Base-by-base conservation (phyloP, 2,113 vertebrate species). In the Pluvialis apricaria region DNA sequence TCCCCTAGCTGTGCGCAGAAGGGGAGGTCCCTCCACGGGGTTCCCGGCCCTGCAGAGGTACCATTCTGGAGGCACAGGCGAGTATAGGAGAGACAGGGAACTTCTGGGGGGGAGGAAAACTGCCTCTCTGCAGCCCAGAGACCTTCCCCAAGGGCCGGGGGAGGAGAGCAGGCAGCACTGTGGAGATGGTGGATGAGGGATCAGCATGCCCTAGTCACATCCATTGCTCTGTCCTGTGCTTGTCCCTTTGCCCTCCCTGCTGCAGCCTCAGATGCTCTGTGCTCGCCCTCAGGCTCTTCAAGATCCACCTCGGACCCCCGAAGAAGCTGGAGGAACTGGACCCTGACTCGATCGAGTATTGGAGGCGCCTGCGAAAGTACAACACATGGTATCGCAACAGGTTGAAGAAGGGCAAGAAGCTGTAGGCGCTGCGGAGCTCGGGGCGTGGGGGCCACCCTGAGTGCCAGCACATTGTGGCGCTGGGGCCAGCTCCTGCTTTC, bases 381-480 rank as follows among this genome's bases (percentile, higher is more conserved):
- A 98, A 98, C 94, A 99, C 98, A 4, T 99, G 98, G 98, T 98
- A 98, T 8, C 82, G 82, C 86, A 99, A 99, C 97, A 98, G 24
- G 87, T 85, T 99, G 49, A 97, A 97, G 79, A 99, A 98, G 97
- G 96, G 98, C 95, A 98, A 95, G 96, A 98, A 97, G 91, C 84
- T 99, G 34, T 99, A 98, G 97, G 66, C 2, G 13, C 40, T n/a
- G 82, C 54, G 10, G 70, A 38, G 25, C 49, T 34, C 2, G 1
- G 14, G 47, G 29, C 1, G 1, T 0, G 0, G 25, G 38, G 24
- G 31, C 36, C 2, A 5, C 61, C 66, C n/a, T 0, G 1, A 5
- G 24, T 20, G 60, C 49, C 49, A 11, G n/a, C 6, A 1, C 1
- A 6, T 31, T 31, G 32, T 16, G 51, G 20, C 4, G 5, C 54